These are phyloP conservation scores for Crypturellus undulatus DNA, from an alignment of 2,113 vertebrate genomes.

Conservation along the genomic window DNA sequence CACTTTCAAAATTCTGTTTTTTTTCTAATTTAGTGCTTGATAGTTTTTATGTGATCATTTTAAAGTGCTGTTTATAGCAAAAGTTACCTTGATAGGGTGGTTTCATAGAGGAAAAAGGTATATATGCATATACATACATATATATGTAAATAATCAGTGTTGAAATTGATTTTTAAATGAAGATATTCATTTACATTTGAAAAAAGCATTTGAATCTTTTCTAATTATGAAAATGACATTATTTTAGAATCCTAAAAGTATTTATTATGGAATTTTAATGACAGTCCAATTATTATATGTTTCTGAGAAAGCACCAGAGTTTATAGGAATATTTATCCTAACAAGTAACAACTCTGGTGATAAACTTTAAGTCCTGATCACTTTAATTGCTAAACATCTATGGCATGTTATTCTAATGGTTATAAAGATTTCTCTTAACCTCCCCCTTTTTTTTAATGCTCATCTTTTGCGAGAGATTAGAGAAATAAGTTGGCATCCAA, in stretches of 20 bases:
- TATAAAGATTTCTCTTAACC: not conserved
- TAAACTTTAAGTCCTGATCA: not conserved
- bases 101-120: not conserved
- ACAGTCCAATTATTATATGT: not conserved
- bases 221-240: constrained; percentile 19
- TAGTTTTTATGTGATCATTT: constrained; percentile 85
- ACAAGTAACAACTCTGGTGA: not conserved
- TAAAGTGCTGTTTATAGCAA: constrained; percentile 81
- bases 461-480: not conserved
- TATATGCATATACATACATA: no score
- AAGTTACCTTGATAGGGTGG: constrained; percentile 83
- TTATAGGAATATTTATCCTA: not conserved
- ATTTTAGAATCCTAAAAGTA: not conserved
- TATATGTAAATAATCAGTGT: not conserved
- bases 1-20: constrained; percentile 77
- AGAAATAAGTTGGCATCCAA: not conserved
- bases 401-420: not conserved
- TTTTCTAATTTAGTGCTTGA: constrained; percentile 85
- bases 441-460: not conserved
- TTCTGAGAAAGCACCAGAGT: constrained; percentile 2
- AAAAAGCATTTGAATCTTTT: not conserved
- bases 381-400: not conserved
- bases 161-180: not conserved
- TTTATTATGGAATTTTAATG: not conserved
- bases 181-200: not conserved